These are phyloP conservation scores for Corticium candelabrum DNA, from an alignment of 37 sponge, comb jelly and placozoan species.

Conservation along the genomic window DNA sequence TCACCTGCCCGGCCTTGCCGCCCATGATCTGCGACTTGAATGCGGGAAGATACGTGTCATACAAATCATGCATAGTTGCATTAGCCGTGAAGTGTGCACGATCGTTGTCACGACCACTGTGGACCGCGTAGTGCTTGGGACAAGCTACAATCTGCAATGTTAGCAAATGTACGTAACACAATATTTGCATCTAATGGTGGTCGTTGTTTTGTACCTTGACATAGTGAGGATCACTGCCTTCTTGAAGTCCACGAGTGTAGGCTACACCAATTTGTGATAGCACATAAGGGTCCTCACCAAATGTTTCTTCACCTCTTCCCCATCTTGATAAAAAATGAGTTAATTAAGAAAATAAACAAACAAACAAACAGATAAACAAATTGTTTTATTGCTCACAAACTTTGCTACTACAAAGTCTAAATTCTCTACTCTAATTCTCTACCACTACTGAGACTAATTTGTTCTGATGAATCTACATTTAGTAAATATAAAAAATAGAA, in stretches of 20 bases:
- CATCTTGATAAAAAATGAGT: conserved; percentile 13
- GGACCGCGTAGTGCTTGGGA: conserved; percentile 56
- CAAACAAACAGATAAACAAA: too few relatives aligned
- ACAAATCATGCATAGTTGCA: conserved; percentile 43
- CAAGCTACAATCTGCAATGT: conserved; percentile 29
- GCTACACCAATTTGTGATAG: conserved; percentile 35
- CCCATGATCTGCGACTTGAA: conserved; percentile 63
- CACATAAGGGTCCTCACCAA: conserved; percentile 58
- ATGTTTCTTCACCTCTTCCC: conserved; percentile 54
- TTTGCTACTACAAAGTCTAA: too few relatives aligned
- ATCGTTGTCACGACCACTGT: conserved; percentile 56
- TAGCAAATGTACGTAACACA: background rate
- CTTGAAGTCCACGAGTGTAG: conserved; percentile 40
- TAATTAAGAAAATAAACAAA: background rate
- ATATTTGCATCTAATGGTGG: background rate
- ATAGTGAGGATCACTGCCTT: conserved; percentile 34
- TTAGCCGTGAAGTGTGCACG: conserved; percentile 31
- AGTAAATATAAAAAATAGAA: too few relatives aligned
- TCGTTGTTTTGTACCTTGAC: conserved; percentile 29
- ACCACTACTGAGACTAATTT: too few relatives aligned
- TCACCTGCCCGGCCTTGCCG: conserved; percentile 48
- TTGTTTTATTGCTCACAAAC: too few relatives aligned
- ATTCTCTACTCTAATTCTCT: too few relatives aligned
- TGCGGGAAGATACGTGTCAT: conserved; percentile 55
- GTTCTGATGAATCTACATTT: too few relatives aligned